Evolutionary conservation across 2,888 invertebrate genomes (phyloP), one percentile per base, ranked within the genome.

Genomic region (Rutpela maculata): DNA sequence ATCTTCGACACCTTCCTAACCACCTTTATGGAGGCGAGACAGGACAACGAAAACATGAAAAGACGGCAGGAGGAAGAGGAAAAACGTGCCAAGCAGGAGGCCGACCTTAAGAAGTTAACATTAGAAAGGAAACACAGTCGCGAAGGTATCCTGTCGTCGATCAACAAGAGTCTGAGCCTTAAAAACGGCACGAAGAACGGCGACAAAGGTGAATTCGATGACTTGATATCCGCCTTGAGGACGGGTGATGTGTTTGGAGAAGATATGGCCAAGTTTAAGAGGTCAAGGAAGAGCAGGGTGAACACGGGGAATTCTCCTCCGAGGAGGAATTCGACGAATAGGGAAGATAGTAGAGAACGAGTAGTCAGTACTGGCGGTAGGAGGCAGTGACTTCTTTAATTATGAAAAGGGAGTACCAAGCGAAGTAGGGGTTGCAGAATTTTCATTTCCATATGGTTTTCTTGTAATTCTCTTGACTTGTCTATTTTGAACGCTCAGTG

Each of bases 201-300:
- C 76, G 94, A 92, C 75, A 94, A 97, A 86, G 97, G 98, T 10
- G 98, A 98, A 90, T 98, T 98, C 89, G 98, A 98, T 87, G 98
- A 98, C 90, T 92, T 98, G 84, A 98, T 98, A 88, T 98, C 98
- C 0, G 98, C 98, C 0, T 89, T 98, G 70, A 91, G 98, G 77
- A 98, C 98, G 0, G 98, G 98, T 0, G 98, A 98, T 86, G 98
- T 98, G 0, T 98, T 98, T 87, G 97, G 98, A 0, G 98, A 98
- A 87, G 98, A 98, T 88, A 96, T 98, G 86, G 97, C 97, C 73
- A 98, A 98, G 90, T 96, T 98, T 87, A 95, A 96, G 85, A 90
- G 96, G 74, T 95, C 95, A 63, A 92, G 95, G 81, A 94, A 95
- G 84, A 92, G 93, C 50, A 91, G 94, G 38, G 91, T 93, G 4